phyloP scores from a whole-genome alignment of 1,140 invertebrate genomes.

The Drosophila arawakana region DNA sequence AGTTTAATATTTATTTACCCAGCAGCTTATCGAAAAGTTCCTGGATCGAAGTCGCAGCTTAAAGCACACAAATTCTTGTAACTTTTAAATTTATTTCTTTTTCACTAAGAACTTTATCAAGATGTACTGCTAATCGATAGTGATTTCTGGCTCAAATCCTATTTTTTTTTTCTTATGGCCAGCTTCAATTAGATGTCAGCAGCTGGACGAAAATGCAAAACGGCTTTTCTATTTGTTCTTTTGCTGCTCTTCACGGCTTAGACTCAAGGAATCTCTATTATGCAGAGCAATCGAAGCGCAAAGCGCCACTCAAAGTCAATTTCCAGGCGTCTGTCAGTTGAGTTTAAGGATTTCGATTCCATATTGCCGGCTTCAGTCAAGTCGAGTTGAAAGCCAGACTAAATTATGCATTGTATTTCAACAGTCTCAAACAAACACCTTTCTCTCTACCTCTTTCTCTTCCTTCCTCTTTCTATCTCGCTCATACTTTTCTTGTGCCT shows the following conservation, averaged over 20 bases:
- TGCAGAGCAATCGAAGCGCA: slow-evolving; percentile 75
- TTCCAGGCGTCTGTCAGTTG: slow-evolving; percentile 40
- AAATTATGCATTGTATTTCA: slow-evolving; percentile 43
- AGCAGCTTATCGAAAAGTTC: slow-evolving; percentile 20
- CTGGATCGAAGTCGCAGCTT: slow-evolving; percentile 11
- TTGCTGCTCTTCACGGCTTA: slow-evolving; percentile 64
- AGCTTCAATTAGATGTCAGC: slow-evolving; percentile 70
- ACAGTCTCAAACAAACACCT: background rate
- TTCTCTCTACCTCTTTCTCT: background rate
- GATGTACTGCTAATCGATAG: slow-evolving; percentile 46
- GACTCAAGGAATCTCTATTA: slow-evolving; percentile 71
- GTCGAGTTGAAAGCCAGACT: slow-evolving; percentile 1
- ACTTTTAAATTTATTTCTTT: background rate
- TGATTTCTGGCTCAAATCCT: slow-evolving; percentile 14
- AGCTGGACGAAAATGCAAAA: slow-evolving; percentile 48
- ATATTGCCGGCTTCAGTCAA: slow-evolving; percentile 10
- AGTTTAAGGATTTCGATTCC: slow-evolving; percentile 43
- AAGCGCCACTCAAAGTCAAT: slow-evolving; percentile 49
- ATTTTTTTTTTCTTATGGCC: slow-evolving; percentile 40
- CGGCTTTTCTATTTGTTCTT: slow-evolving; percentile 72
- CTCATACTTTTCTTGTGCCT: slow-evolving; percentile 16
- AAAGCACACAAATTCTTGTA: background rate
- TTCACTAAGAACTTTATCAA: background rate
- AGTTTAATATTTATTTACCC: slow-evolving; percentile 34
- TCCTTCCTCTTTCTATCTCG: background rate